Evolutionary conservation across 2,797 vertebrate species (phyloP).

Genomic region (Pangasius mekongensis): DNA sequence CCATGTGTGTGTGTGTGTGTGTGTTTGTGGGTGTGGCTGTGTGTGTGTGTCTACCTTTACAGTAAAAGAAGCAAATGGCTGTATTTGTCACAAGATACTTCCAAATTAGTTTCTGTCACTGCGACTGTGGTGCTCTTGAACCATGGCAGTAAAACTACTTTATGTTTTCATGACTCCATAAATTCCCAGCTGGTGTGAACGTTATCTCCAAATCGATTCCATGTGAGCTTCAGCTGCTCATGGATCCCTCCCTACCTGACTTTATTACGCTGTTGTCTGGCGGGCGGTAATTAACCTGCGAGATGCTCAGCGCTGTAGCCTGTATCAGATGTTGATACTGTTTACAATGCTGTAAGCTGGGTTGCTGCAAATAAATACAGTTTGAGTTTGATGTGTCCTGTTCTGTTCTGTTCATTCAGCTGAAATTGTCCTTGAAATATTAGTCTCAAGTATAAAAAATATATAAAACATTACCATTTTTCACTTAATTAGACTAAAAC

Average conservation of each 20-base stretch:
- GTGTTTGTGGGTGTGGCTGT: constrained; percentile 23
- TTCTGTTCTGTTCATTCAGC: background rate
- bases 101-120: background rate
- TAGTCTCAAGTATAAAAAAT: background rate
- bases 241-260: constrained; percentile 45
- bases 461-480: background rate
- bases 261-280: constrained; percentile 38
- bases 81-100: background rate
- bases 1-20: constrained; percentile 46
- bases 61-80: background rate
- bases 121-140: background rate
- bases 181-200: constrained; percentile 49
- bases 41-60: background rate
- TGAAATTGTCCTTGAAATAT: background rate
- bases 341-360: constrained; percentile 27
- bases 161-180: constrained; percentile 52
- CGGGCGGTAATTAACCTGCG: constrained; percentile 47
- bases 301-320: constrained; percentile 31
- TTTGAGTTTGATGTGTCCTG: background rate
- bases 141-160: constrained; percentile 35
- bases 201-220: constrained; percentile 50
- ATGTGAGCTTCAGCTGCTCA: constrained; percentile 25
- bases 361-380: constrained; percentile 4
- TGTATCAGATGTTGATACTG: constrained; percentile 30
- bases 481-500: background rate